A percentile compares a stretch with the other conserved stretches of the same genome.
Evolutionary conservation across 1,140 invertebrate species (phyloP).

Genomic region (Halictus rubicundus): DNA sequence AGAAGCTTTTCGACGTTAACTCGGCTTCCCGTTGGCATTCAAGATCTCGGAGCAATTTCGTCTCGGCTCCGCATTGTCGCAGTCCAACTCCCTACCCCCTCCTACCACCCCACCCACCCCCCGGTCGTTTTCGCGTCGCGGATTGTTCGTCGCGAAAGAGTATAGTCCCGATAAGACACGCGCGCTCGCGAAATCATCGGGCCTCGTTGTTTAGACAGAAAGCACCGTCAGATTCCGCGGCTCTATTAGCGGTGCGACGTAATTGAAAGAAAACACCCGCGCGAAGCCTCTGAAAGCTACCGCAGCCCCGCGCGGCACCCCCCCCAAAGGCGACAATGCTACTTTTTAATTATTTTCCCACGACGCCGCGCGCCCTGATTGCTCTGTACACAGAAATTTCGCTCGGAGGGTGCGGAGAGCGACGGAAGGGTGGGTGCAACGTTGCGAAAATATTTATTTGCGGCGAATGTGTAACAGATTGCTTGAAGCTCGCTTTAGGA

Average conservation of each 20-base stretch:
- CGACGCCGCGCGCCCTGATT: not conserved
- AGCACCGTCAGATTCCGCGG: slow-evolving; percentile 48
- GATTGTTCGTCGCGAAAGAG: slow-evolving; percentile 58
- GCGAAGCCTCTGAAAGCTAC: not conserved
- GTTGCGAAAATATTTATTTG: not conserved
- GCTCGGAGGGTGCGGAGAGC: not conserved
- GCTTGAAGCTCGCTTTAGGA: no score
- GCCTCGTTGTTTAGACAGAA: slow-evolving; percentile 47
- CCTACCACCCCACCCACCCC: not conserved
- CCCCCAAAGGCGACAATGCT: not conserved
- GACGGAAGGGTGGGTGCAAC: not conserved
- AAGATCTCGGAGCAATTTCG: slow-evolving; percentile 65
- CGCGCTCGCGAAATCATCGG: slow-evolving; percentile 37
- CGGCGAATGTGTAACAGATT: no score
- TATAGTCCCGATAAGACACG: slow-evolving; percentile 20
- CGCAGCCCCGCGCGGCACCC: not conserved
- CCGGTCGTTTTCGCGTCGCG: slow-evolving; percentile 8
- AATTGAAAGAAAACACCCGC: slow-evolving; percentile 48
- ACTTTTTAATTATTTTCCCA: slow-evolving; percentile 1
- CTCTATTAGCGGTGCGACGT: slow-evolving; percentile 29
- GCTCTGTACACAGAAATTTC: not conserved
- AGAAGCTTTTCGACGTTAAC: slow-evolving; percentile 68
- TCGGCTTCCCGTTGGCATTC: slow-evolving; percentile 60
- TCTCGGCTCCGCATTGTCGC: slow-evolving; percentile 48
- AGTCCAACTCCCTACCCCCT: slow-evolving; percentile 5